A percentile compares a stretch with the other conserved stretches of the same genome.
These are phyloP conservation scores for Ectropis grisescens DNA, from an alignment of 1,140 invertebrate genomes.

Conservation along the genomic window DNA sequence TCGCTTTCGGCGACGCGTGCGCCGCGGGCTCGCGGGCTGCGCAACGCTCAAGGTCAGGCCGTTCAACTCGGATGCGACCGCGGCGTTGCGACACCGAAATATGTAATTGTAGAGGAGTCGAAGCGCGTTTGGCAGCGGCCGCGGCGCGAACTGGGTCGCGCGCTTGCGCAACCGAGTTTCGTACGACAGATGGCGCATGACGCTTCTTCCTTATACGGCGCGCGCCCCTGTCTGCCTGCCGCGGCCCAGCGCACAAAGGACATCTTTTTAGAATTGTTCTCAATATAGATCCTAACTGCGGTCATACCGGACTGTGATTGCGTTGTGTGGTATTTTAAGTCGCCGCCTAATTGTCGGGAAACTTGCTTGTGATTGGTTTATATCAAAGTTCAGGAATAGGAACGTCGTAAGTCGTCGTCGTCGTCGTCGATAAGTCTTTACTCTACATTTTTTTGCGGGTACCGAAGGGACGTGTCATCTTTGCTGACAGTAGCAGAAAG, in stretches of 20 bases:
- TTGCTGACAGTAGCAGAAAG: too few relatives aligned
- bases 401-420: too few relatives aligned
- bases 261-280: constrained; percentile 9
- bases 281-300: constrained; percentile 6
- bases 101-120: constrained; percentile 63
- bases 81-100: constrained; percentile 59
- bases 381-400: too few relatives aligned
- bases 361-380: too few relatives aligned
- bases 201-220: constrained; percentile 47
- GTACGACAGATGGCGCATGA: constrained; percentile 53
- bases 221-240: too few relatives aligned
- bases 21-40: constrained; percentile 50
- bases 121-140: constrained; percentile 58
- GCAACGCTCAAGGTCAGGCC: constrained; percentile 60
- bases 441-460: too few relatives aligned
- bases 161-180: constrained; percentile 46
- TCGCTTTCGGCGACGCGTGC: constrained; percentile 58
- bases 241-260: constrained; percentile 4
- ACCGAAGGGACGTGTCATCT: too few relatives aligned
- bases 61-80: constrained; percentile 67
- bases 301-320: constrained; percentile 5
- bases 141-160: constrained; percentile 54
- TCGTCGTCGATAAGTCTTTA: too few relatives aligned
- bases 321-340: constrained; percentile 9
- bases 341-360: not conserved